These are phyloP conservation scores for Pachypanchax playfairii DNA, from an alignment of 2,113 vertebrate genomes.

Conservation along the genomic window DNA sequence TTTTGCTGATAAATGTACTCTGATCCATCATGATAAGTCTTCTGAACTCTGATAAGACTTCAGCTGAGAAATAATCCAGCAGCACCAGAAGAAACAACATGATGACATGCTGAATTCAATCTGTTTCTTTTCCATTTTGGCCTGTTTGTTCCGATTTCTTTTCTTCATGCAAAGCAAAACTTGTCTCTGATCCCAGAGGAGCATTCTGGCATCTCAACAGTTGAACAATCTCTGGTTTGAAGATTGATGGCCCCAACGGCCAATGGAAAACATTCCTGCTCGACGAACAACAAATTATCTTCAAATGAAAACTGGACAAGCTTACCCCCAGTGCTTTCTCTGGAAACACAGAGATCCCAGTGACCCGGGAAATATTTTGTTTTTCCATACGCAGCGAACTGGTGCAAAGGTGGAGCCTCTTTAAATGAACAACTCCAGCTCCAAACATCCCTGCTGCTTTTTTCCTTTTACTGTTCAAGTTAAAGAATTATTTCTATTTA, in stretches of 20 bases:
- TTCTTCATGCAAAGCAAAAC: conserved; percentile 21
- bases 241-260: conserved; percentile 87
- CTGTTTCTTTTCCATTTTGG: background rate
- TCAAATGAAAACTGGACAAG: conserved; percentile 83
- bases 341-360: conserved; percentile 79
- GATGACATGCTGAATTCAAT: background rate
- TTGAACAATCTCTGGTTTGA: conserved; percentile 81
- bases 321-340: conserved; percentile 84
- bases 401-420: conserved; percentile 49
- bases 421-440: conserved; percentile 25
- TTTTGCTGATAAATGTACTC: conserved; percentile 60
- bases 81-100: background rate
- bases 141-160: background rate
- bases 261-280: conserved; percentile 89
- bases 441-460: background rate
- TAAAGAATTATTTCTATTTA: background rate
- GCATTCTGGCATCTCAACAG: conserved; percentile 84
- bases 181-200: conserved; percentile 79
- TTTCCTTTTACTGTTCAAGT: background rate
- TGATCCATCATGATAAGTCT: conserved; percentile 73
- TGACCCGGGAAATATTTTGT: conserved; percentile 83
- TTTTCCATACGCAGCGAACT: conserved; percentile 68
- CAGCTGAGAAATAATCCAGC: conserved; percentile 58
- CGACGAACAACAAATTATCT: conserved; percentile 86
- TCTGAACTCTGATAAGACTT: conserved; percentile 60